A percentile compares a stretch with the other conserved stretches of the same genome.
phyloP scores from a whole-genome alignment of 2,113 vertebrate species.

The Gracilinanus agilis region DNA sequence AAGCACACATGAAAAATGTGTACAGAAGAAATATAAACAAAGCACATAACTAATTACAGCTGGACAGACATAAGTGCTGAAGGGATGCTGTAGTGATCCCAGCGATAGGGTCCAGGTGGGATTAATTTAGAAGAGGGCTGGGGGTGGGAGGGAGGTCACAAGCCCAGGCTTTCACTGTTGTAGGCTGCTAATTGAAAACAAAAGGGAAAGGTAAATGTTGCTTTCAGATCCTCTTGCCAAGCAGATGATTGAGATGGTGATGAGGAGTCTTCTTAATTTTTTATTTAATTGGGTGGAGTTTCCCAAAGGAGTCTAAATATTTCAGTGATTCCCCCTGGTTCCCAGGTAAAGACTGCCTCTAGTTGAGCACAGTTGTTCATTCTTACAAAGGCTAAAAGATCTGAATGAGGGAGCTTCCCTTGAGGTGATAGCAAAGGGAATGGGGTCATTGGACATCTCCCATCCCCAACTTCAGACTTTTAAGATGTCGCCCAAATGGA shows the following conservation, averaged over 20 bases:
- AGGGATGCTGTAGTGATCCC: not conserved
- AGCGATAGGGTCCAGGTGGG: not conserved
- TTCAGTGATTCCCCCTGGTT: not conserved
- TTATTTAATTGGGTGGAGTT: not conserved
- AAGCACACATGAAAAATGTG: not conserved
- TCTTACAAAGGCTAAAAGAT: not conserved
- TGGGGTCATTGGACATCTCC: not conserved
- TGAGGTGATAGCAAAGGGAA: not conserved
- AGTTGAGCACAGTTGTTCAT: not conserved
- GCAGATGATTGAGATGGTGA: not conserved
- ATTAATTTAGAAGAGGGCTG: not conserved
- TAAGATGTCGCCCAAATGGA: not conserved
- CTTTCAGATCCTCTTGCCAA: not conserved
- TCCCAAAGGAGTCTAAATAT: not conserved
- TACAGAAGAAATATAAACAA: slow-evolving; percentile 3
- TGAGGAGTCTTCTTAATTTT: not conserved
- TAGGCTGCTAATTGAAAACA: slow-evolving; percentile 5
- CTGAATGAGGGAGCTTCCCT: not conserved
- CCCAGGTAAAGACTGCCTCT: not conserved
- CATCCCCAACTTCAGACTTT: not conserved
- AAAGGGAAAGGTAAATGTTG: slow-evolving; percentile 8
- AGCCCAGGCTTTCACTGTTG: not conserved
- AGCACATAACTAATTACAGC: not conserved
- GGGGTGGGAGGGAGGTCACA: not conserved
- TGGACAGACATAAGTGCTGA: not conserved